Evolutionary conservation across 2,113 vertebrate genomes (phyloP).

Genomic region (Oryctolagus cuniculus): DNA sequence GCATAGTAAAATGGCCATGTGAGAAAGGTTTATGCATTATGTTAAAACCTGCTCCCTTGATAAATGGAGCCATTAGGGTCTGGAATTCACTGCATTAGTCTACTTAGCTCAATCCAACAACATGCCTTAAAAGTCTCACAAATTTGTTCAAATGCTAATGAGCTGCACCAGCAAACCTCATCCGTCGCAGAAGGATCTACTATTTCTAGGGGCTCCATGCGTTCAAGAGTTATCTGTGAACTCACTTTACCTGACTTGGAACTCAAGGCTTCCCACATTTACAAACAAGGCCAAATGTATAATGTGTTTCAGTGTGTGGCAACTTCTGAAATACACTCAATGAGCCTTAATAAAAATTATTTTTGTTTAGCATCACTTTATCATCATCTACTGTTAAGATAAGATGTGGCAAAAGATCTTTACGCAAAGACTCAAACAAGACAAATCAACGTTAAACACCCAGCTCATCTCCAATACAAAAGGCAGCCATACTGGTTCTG

Average conservation of each 20-base stretch:
- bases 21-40: constrained; percentile 88
- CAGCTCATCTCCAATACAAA: constrained; percentile 1
- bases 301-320: constrained; percentile 19
- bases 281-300: constrained; percentile 45
- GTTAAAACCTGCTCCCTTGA: constrained; percentile 87
- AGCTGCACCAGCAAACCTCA: constrained; percentile 80
- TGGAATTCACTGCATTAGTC: constrained; percentile 84
- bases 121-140: constrained; percentile 86
- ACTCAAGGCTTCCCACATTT: constrained; percentile 80
- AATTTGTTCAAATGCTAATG: constrained; percentile 87
- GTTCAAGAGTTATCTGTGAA: constrained; percentile 73
- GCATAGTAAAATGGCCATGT: constrained; percentile 84
- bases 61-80: constrained; percentile 88
- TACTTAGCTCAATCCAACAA: constrained; percentile 82
- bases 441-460: not conserved
- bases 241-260: constrained; percentile 74
- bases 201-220: constrained; percentile 79
- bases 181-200: constrained; percentile 74
- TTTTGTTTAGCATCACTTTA: constrained; percentile 65
- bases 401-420: constrained; percentile 50
- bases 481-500: not conserved
- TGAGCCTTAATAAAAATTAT: constrained; percentile 60
- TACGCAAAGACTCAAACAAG: constrained; percentile 51
- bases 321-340: constrained; percentile 64
- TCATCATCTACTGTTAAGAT: constrained; percentile 15